Evolutionary conservation across 2,113 vertebrate genomes (phyloP), one percentile per base, ranked within the genome.

Genomic region (Urocynchramus pylzowi): DNA sequence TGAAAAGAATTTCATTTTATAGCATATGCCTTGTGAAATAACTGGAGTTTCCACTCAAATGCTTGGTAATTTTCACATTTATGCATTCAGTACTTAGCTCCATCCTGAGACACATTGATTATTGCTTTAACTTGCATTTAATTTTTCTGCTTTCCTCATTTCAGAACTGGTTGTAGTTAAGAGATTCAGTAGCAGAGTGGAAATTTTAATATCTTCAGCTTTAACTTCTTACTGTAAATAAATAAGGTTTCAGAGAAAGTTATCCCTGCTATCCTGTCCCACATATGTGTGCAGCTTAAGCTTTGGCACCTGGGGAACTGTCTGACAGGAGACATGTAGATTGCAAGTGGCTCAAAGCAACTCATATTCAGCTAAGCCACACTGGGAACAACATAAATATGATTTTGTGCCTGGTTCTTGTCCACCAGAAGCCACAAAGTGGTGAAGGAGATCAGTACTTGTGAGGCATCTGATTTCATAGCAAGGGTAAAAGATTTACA

Each of bases 61-160:
- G 9, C 7, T 67, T 80, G 35, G 90, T 88, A 90, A 68, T 93
- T 87, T 52, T 71, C 42, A 47, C 41, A 73, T 74, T 77, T 77
- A 18, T 70, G 45, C 53, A 47, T 30, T 56, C 16, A 71, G 7
- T 31, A 56, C 22, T 64, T 82, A 64, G 33, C 28, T 90, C 41
- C 15, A 49, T 69, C 47, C 17, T 83, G 79, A 77, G 54, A 76
- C 7, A 45, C 7, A 6, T 3, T 76, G 33, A 60, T 88, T 87
- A 70, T 64, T 80, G 11, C 13, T 76, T 49, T 84, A 80, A 63
- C 22, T 44, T 1, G 0, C 22, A 21, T 53, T 88, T 80, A 3
- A 45, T 80, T 84, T 80, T 77, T 80, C 68, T 92, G 26, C 19
- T 69, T 7, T 80, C 23, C 73, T 77, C 15, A 33, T 35, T 90